phyloP scores from a whole-genome alignment of 2,888 invertebrate genomes.

The Macrosiphum euphorbiae region DNA sequence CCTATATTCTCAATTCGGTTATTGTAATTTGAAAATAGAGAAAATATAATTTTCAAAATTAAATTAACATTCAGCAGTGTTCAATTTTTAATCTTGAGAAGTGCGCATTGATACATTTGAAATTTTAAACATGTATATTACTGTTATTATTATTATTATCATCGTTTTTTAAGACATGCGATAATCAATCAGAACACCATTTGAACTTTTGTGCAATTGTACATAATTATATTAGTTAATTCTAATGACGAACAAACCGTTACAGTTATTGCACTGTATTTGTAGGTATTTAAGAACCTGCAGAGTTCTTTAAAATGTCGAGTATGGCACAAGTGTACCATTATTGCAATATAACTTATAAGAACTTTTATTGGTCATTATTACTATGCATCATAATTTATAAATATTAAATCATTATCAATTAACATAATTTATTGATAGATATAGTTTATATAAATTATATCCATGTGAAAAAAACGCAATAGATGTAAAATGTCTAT shows the following conservation, averaged over 20 bases:
- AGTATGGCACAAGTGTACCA: not conserved
- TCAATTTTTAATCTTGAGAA: not conserved
- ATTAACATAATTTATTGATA: not conserved
- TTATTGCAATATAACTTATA: not conserved
- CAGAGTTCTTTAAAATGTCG: not conserved
- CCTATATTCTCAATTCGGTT: not conserved
- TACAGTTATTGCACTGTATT: not conserved
- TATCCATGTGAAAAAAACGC: not conserved
- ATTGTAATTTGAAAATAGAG: not conserved
- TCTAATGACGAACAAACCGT: not conserved
- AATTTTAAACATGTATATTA: not conserved
- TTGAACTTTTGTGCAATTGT: not conserved
- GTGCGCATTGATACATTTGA: not conserved
- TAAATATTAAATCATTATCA: not conserved
- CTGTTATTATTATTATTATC: too few relatives aligned
- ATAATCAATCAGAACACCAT: too few relatives aligned
- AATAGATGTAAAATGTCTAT: not conserved
- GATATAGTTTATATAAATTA: not conserved
- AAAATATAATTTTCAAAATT: not conserved
- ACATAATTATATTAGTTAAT: not conserved
- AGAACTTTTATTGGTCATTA: not conserved
- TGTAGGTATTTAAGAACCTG: not conserved
- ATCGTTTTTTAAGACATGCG: too few relatives aligned
- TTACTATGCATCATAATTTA: too few relatives aligned
- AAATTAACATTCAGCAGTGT: not conserved